Evolutionary conservation across 1,140 invertebrate genomes (phyloP).

Genomic region (Helicorthomorpha holstii): DNA sequence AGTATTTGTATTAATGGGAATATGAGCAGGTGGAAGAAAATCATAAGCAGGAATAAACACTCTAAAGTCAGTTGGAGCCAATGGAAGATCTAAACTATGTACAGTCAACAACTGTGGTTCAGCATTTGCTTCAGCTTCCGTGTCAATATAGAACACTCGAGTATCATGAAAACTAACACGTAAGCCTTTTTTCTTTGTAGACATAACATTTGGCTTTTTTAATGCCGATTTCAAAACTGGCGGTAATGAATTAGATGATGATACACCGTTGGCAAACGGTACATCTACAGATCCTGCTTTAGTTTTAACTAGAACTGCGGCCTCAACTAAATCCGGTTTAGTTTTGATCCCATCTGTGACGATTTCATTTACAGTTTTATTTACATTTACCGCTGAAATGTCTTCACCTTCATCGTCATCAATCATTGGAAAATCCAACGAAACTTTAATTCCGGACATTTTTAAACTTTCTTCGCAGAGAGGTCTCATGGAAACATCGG

Average conservation of each 20-base stretch:
- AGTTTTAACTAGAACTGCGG: too few relatives aligned
- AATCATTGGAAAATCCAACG: not conserved
- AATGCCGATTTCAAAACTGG: not conserved
- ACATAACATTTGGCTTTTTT: not conserved
- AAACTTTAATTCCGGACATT: not conserved
- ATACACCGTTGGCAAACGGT: too few relatives aligned
- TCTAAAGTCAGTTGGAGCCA: not conserved
- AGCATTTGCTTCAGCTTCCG: not conserved
- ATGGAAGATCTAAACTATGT: not conserved
- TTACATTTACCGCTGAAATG: too few relatives aligned
- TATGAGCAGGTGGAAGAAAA: too few relatives aligned
- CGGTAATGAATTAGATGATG: not conserved
- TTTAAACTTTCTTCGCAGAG: too few relatives aligned
- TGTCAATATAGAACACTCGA: not conserved
- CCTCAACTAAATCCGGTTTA: too few relatives aligned
- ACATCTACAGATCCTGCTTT: too few relatives aligned
- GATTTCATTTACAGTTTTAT: too few relatives aligned
- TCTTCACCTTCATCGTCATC: not conserved
- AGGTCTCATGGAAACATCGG: too few relatives aligned
- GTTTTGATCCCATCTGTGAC: too few relatives aligned
- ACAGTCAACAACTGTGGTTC: not conserved
- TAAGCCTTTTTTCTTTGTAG: not conserved
- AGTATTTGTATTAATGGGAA: too few relatives aligned
- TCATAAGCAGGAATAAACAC: too few relatives aligned
- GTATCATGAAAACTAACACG: conserved; percentile 3